These are phyloP conservation scores for Scleropages formosus DNA, from an alignment of 2,797 vertebrate species.

Conservation along the genomic window DNA sequence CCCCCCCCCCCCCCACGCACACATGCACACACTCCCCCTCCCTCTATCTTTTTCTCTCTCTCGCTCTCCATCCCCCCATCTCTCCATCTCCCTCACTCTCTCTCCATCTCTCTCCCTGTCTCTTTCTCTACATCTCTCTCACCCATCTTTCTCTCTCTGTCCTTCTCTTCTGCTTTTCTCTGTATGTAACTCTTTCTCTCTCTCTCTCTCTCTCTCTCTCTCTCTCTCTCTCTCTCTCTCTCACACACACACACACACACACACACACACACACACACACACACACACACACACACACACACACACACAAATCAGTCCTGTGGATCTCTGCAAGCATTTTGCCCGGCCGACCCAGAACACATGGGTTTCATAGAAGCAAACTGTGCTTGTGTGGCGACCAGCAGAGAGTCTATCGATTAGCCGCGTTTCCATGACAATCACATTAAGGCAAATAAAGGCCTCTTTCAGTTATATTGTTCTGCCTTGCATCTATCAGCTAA, in stretches of 20 bases:
- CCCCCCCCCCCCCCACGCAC: too few relatives aligned
- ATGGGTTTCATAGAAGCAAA: slow-evolving; percentile 19
- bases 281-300: slow-evolving; percentile 29
- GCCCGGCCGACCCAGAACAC: not conserved
- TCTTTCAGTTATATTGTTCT: slow-evolving; percentile 55
- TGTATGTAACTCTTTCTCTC: not conserved
- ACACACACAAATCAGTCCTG: slow-evolving; percentile 2
- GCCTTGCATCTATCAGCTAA: slow-evolving; percentile 52
- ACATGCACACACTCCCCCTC: too few relatives aligned
- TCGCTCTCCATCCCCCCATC: too few relatives aligned
- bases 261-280: slow-evolving; percentile 44
- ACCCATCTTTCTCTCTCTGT: too few relatives aligned
- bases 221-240: not conserved
- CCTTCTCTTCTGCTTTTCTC: too few relatives aligned
- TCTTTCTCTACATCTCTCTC: too few relatives aligned
- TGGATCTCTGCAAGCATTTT: not conserved
- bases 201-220: too few relatives aligned
- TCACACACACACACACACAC: slow-evolving; percentile 45
- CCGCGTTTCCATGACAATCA: slow-evolving; percentile 45
- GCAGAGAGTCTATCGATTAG: slow-evolving; percentile 51
- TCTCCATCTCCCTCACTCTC: not conserved
- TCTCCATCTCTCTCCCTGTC: too few relatives aligned
- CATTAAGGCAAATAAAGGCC: slow-evolving; percentile 36
- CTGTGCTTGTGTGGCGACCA: slow-evolving; percentile 32
- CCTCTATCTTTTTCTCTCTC: too few relatives aligned